Evolutionary conservation across 2,888 invertebrate genomes (phyloP).

Genomic region (Drymonia ruficornis): DNA sequence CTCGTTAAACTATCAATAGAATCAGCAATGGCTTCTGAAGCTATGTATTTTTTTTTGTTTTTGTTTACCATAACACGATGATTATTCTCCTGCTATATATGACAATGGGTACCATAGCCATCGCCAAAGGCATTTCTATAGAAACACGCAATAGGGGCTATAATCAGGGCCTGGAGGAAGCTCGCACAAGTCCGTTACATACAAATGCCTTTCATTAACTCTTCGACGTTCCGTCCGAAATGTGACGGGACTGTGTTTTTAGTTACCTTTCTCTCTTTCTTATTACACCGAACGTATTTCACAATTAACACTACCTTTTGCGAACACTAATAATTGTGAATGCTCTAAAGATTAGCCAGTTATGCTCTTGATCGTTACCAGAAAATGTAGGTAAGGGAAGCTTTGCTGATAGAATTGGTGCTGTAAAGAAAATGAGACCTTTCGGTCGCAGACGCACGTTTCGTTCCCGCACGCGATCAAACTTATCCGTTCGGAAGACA

Average conservation of each 20-base stretch:
- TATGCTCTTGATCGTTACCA: neutral
- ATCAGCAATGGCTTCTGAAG: too few species aligned
- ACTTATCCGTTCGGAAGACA: slow-evolving; percentile 58
- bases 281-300: slow-evolving; percentile 43
- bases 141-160: slow-evolving; percentile 59
- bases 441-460: slow-evolving; percentile 61
- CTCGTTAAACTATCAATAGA: too few species aligned
- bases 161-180: slow-evolving; percentile 74
- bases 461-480: slow-evolving; percentile 47
- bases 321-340: slow-evolving; percentile 26
- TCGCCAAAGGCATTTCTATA: slow-evolving; percentile 45
- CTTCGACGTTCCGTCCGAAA: slow-evolving; percentile 74
- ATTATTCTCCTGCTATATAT: neutral
- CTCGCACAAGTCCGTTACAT: slow-evolving; percentile 79
- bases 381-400: slow-evolving; percentile 28
- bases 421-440: slow-evolving; percentile 62
- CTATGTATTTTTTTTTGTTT: too few species aligned
- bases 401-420: slow-evolving; percentile 49
- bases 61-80: neutral
- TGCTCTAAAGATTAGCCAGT: slow-evolving; percentile 5
- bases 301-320: slow-evolving; percentile 43
- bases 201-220: slow-evolving; percentile 83
- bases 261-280: slow-evolving; percentile 54
- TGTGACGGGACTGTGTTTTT: slow-evolving; percentile 62
- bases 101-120: too few species aligned